These are phyloP conservation scores for Calameuta filiformis DNA, from an alignment of 2,888 invertebrate genomes.

Conservation along the genomic window DNA sequence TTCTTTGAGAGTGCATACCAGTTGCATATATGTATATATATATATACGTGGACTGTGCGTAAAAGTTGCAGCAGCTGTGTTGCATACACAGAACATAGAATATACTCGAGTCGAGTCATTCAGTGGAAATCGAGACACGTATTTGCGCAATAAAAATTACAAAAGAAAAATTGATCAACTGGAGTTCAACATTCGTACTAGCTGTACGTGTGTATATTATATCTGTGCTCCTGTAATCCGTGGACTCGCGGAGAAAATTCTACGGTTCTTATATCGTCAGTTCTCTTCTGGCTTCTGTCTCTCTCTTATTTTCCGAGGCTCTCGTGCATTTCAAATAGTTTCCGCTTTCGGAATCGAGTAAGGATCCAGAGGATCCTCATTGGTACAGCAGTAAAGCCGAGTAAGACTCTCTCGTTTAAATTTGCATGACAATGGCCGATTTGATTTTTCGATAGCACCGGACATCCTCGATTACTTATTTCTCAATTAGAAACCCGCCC, in stretches of 20 bases:
- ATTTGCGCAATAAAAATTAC: not conserved
- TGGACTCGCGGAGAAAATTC: not conserved
- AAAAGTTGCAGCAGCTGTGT: not conserved
- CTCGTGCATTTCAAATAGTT: not conserved
- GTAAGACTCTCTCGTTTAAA: constrained; percentile 20
- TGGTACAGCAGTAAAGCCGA: not conserved
- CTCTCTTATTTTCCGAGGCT: not conserved
- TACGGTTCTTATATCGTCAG: not conserved
- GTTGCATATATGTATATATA: not conserved
- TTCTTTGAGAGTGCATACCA: not conserved
- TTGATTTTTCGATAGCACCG: not conserved
- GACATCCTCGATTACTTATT: not conserved
- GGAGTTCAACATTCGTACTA: no score
- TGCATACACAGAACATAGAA: not conserved
- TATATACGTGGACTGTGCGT: not conserved
- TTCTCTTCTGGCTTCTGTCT: not conserved
- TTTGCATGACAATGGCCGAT: constrained; percentile 55
- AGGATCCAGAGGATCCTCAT: not conserved
- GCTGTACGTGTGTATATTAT: no score
- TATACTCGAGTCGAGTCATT: not conserved
- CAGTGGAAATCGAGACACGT: not conserved
- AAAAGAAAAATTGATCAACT: not conserved
- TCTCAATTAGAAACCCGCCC: not conserved
- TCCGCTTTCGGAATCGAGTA: constrained; percentile 1
- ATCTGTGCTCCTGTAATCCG: no score